These are phyloP conservation scores for Macrotrachela quadricornifera DNA, from an alignment of 1,140 invertebrate genomes.

Conservation along the genomic window DNA sequence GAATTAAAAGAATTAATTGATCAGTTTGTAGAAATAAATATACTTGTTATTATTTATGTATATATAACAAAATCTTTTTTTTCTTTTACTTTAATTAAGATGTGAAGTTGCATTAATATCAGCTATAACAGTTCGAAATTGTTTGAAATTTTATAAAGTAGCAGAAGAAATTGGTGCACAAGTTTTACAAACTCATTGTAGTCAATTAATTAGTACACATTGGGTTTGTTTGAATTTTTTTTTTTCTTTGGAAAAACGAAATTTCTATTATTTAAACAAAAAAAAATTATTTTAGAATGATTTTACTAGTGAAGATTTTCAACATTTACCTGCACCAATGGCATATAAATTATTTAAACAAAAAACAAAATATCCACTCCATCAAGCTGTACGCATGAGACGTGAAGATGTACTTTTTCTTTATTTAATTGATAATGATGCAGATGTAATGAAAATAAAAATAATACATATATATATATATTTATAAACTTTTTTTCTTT, in stretches of 20 bases:
- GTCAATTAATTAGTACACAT: conserved; percentile 66
- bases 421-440: conserved; percentile 66
- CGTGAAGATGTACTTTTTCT: conserved; percentile 82
- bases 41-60: not conserved
- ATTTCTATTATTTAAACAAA: too few species aligned
- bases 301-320: conserved; percentile 68
- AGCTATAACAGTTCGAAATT: conserved; percentile 60
- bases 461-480: too few species aligned
- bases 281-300: too few species aligned
- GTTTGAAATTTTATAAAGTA: conserved; percentile 67
- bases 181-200: conserved; percentile 60
- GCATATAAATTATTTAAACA: conserved; percentile 70
- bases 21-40: conserved; percentile 19
- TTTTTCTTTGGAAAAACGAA: too few species aligned
- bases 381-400: conserved; percentile 59
- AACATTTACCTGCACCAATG: conserved; percentile 65
- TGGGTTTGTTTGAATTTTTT: too few species aligned
- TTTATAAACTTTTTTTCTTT: too few species aligned
- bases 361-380: conserved; percentile 64
- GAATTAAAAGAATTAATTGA: conserved; percentile 39
- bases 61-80: not conserved
- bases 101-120: conserved; percentile 70
- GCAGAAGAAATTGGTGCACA: conserved; percentile 64
- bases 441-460: conserved; percentile 34
- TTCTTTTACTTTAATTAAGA: conserved; percentile 32